Conservation (phyloP, 1,140 invertebrate species). For the Elymnias hypermnestra region DNA sequence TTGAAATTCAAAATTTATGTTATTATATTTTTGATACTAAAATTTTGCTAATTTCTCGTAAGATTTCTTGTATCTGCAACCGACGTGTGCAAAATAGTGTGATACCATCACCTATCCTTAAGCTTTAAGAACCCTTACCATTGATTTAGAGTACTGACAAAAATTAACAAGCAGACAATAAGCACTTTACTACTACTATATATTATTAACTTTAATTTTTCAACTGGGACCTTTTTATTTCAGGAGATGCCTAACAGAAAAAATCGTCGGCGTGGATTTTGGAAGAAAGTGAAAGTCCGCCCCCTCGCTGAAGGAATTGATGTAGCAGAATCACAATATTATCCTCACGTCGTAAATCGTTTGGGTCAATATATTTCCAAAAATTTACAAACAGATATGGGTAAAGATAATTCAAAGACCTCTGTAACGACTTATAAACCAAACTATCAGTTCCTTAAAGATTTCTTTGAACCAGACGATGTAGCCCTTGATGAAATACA, state of each 20-base stretch:
- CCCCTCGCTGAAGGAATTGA: slow-evolving; percentile 79
- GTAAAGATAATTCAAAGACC: slow-evolving; percentile 34
- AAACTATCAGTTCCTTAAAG: slow-evolving; percentile 50
- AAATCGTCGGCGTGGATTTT: slow-evolving; percentile 77
- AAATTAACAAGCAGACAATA: not conserved
- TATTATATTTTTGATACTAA: too few relatives aligned
- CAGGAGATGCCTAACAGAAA: slow-evolving; percentile 51
- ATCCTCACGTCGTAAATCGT: slow-evolving; percentile 64
- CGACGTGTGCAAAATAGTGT: too few relatives aligned
- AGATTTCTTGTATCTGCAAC: too few relatives aligned
- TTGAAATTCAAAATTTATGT: too few relatives aligned
- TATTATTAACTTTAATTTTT: not conserved
- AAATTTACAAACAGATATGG: slow-evolving; percentile 34
- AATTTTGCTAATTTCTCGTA: too few relatives aligned
- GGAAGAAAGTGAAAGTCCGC: slow-evolving; percentile 79
- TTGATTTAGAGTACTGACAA: too few relatives aligned
- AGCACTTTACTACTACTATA: too few relatives aligned
- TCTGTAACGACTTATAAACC: slow-evolving; percentile 63
- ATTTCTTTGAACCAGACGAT: slow-evolving; percentile 43
- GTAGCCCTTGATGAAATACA: slow-evolving; percentile 35
- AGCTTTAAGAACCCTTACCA: too few relatives aligned
- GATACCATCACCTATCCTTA: too few relatives aligned
- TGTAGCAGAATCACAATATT: slow-evolving; percentile 81
- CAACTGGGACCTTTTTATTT: slow-evolving; percentile 10
- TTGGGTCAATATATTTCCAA: slow-evolving; percentile 50